Evolutionary conservation across 2,888 invertebrate species (phyloP).

Genomic region (Dorcus hopei): DNA sequence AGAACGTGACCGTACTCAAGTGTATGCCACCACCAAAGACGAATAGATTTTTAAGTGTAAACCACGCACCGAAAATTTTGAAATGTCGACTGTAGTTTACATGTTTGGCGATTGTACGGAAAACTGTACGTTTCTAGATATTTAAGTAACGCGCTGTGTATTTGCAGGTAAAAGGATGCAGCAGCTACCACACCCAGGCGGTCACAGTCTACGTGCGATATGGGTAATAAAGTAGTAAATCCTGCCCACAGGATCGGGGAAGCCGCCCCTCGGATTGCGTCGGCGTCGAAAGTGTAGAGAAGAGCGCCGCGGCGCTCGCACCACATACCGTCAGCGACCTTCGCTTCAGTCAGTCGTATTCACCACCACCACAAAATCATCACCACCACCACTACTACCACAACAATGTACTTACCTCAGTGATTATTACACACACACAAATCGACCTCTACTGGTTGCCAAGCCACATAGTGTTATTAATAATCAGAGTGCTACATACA

Average conservation of each 20-base stretch:
- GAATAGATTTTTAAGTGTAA: background rate
- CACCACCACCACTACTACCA: background rate
- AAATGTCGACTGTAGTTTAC: background rate
- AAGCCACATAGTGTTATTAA: no score
- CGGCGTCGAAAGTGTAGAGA: slow-evolving; percentile 45
- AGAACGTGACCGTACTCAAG: slow-evolving; percentile 34
- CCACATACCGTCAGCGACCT: slow-evolving; percentile 41
- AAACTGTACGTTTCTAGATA: slow-evolving; percentile 28
- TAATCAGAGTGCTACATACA: no score
- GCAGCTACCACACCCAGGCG: slow-evolving; percentile 57
- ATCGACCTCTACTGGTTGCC: no score
- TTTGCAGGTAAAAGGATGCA: slow-evolving; percentile 20
- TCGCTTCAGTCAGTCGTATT: slow-evolving; percentile 36
- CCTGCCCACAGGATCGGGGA: slow-evolving; percentile 49
- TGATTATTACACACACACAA: no score
- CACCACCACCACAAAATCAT: background rate
- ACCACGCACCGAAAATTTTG: background rate
- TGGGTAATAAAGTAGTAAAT: slow-evolving; percentile 51
- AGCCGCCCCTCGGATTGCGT: slow-evolving; percentile 47
- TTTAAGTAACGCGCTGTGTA: slow-evolving; percentile 21
- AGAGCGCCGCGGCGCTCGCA: slow-evolving; percentile 44
- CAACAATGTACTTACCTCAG: slow-evolving; percentile 4
- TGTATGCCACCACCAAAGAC: background rate
- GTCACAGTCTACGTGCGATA: slow-evolving; percentile 56
- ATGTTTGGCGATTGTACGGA: background rate